Evolutionary conservation across 2,797 vertebrate genomes (phyloP), one percentile per base, ranked within the genome.

Genomic region (Ctenopoma kingsleyae): DNA sequence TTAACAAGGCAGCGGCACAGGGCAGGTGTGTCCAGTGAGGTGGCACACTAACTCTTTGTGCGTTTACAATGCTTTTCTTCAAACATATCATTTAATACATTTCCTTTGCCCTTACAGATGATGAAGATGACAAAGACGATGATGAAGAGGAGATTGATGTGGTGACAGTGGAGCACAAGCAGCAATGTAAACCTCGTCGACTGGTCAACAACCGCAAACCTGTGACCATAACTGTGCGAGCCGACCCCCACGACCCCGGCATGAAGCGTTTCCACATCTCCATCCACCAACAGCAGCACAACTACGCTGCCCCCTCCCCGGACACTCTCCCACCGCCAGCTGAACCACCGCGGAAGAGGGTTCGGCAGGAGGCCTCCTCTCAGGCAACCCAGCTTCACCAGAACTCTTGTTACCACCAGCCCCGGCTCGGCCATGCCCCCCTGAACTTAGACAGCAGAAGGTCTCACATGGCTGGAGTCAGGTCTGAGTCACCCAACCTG

Each of bases 231-330:
- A 97, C 96, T 0, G 95, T 97, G 65, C 91, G 95, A 0, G 95
- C 95, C 0, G 96, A 97, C 85, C 95, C 95, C 5, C 81, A 96
- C 60, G 97, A 97, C 74, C 95, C 95, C 8, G 94, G 95, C 81
- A 96, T 95, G 91, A 97, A 97, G 64, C 96, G 90, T 10, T 97
- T 98, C 91, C 96, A 97, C 89, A 97, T 97, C 80, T 96, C 96
- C 0, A 96, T 97, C 78, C 97, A 97, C 84, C 96, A 97, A 83
- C 96, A 97, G 82, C 97, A 98, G 78, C 97, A 98, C 89, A 97
- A 98, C 92, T 98, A 97, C 0, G 94, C 96, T 0, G 96, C 96
- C 0, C 95, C 96, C 57, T 95, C 96, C 0, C 95, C 96, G 0
- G 95, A 96, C 19, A 86, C 80, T 47, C 71, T 92, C 40, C 74